Evolutionary conservation across 2,797 vertebrate species (phyloP), one percentile per base, ranked within the genome.

Genomic region (Gymnothorax reevesii): DNA sequence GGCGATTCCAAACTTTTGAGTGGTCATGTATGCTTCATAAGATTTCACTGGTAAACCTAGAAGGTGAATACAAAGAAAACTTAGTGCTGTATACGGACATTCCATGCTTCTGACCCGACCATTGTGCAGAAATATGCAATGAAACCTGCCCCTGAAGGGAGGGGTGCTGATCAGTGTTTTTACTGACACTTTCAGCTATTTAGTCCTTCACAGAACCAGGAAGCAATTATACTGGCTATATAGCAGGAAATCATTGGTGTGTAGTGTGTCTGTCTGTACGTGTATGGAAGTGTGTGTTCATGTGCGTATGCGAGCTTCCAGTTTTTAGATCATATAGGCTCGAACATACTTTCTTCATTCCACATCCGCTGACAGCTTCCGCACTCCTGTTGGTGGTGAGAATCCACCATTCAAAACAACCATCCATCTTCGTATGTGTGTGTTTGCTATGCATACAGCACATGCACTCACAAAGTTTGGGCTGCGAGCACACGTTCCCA

Each of bases 261-360:
- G 71, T 79, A 42, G 57, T 49, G 22, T 73, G 20, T 82, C 5
- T 82, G 25, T 69, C 52, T 27, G 7, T 49, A 15, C 27, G n/a
- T 83, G 66, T 59, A 42, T 71, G 59, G 71, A 73, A 69, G 77
- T 80, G 85, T 84, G 77, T 89, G 75, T 42, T 42, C 1, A 42
- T 83, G 33, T 87, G 17, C 73, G 64, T 66, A 59, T 57, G 79
- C 84, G 69, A 49, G 85, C 66, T 62, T n/a, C 57, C 4, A 27
- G 82, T 85, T 83, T 84, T 7, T 17, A 64, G 17, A 22, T 0
- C 22, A 17, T 6, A 64, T 64, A 2, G 62, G 12, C 59, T 60
- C 2, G 13, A 60, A 64, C 62, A 64, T 42, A 42, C 33, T 42
- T 42, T 42, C 33, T 42, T 42, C 33, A 42, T 42, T 42, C 33